A percentile compares a stretch with the other conserved stretches of the same genome.
Evolutionary conservation across 2,113 vertebrate species (phyloP).

Genomic region (Anas platyrhynchos): DNA sequence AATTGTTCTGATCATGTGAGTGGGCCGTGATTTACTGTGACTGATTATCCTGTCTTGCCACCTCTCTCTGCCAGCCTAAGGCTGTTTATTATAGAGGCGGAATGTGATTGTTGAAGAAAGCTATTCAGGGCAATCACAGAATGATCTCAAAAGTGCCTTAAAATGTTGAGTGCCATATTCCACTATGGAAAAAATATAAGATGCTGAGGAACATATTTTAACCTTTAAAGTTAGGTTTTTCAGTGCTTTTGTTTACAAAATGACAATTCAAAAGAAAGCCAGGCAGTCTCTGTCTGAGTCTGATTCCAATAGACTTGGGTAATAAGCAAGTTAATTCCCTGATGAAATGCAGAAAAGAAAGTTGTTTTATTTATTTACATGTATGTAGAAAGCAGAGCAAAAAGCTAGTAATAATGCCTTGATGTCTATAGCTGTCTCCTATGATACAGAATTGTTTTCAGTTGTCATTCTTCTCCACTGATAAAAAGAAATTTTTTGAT

Average conservation of each 20-base stretch:
- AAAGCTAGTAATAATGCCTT: background rate
- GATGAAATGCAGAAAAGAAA: conserved; percentile 29
- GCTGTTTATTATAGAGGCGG: background rate
- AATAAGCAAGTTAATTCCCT: conserved; percentile 28
- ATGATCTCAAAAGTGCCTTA: background rate
- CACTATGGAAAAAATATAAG: background rate
- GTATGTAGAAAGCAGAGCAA: background rate
- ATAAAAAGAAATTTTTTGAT: background rate
- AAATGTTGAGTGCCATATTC: background rate
- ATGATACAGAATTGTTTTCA: background rate
- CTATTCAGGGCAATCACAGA: background rate
- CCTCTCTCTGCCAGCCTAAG: conserved; percentile 15
- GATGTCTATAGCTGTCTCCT: conserved; percentile 21
- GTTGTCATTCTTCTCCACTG: background rate
- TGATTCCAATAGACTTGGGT: background rate
- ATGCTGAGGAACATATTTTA: background rate
- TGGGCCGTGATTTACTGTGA: background rate
- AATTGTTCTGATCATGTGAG: background rate
- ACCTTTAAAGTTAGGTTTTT: background rate
- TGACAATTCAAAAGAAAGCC: conserved; percentile 10
- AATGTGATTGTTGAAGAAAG: background rate
- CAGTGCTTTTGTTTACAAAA: conserved; percentile 14
- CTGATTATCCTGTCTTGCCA: background rate
- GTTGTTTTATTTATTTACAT: conserved; percentile 24
- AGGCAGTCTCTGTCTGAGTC: background rate